Base-by-base conservation (phyloP, 2,113 vertebrate species). In the Axis porcinus region DNA sequence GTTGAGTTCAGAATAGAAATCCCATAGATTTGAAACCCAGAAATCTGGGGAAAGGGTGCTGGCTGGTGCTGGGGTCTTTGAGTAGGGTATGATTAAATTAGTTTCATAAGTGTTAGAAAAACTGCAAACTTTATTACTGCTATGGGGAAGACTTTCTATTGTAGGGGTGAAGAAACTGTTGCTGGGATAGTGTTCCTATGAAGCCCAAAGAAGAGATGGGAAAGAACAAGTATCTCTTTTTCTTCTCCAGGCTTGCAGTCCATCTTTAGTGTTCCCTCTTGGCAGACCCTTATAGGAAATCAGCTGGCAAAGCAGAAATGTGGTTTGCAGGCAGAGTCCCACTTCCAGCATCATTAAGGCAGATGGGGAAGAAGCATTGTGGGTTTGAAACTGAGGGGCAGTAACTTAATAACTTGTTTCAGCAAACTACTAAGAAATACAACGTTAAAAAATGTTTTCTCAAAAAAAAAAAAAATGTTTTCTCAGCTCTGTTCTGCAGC, bases 381-480 rank as follows among this genome's bases (percentile, higher is more conserved):
- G 15, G 13, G 50, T 79, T 92, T 62, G 52, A 45, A 87, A 83
- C 33, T 81, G 27, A 95, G 57, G 52, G 40, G 33, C 52, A 93
- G 1, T 93, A 92, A 62, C 30, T 93, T 93, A 94, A 76, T 78
- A 97, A 83, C 21, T 94, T 94, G 28, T 93, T 95, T 23, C 52
- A 88, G 28, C 25, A 85, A 47, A 88, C 64, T 85, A 33, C 33
- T 87, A 25, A 94, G 87, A 96, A 94, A 62, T 74, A 87, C 10
- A 9, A 1, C 86, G 58, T 92, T 54, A 86, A 94, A 86, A 97
- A 62, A 55, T 84, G 33, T 79, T 97, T 97, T 91, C 50, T 95
- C 93, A 93, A n/a, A n/a, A n/a, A n/a, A n/a, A n/a, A n/a, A 86
- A 94, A 86, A 97, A 62, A 55, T 84, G 33, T 79, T 97, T 97